Conservation (phyloP, 2,888 invertebrate genomes). For the Pammene aurita region DNA sequence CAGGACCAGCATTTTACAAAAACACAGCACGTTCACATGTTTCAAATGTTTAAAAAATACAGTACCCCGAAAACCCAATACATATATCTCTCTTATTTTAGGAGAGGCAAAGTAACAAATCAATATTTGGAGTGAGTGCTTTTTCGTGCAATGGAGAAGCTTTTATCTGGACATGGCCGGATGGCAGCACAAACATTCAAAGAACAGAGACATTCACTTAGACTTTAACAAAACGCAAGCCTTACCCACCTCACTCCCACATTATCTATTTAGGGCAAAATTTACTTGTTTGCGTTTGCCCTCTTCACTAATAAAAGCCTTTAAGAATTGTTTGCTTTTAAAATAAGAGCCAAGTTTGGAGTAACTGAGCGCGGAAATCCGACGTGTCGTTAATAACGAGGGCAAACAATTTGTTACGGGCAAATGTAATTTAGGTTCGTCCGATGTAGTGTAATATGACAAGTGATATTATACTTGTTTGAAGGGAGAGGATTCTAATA, state of each 20-base stretch:
- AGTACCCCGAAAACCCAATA: slow-evolving; percentile 62
- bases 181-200: slow-evolving; percentile 77
- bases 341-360: slow-evolving; percentile 32
- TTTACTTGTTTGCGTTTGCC: slow-evolving; percentile 39
- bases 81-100: slow-evolving; percentile 73
- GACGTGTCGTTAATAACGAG: slow-evolving; percentile 21
- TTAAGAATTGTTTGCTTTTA: slow-evolving; percentile 39
- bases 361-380: slow-evolving; percentile 27
- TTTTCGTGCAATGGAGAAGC: slow-evolving; percentile 83
- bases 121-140: slow-evolving; percentile 83
- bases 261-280: slow-evolving; percentile 45
- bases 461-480: neutral
- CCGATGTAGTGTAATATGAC: slow-evolving; percentile 13
- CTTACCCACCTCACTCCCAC: slow-evolving; percentile 47
- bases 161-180: slow-evolving; percentile 83
- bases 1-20: neutral
- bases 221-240: slow-evolving; percentile 70
- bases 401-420: slow-evolving; percentile 24
- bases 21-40: slow-evolving; percentile 2
- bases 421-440: slow-evolving; percentile 11
- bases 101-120: slow-evolving; percentile 80
- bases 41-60: slow-evolving; percentile 58
- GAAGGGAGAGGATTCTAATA: neutral
- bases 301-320: slow-evolving; percentile 40
- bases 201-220: slow-evolving; percentile 75